These are phyloP conservation scores for Actinia tenebrosa DNA, from an alignment of 64 coral and sea anemone genomes.

Conservation along the genomic window DNA sequence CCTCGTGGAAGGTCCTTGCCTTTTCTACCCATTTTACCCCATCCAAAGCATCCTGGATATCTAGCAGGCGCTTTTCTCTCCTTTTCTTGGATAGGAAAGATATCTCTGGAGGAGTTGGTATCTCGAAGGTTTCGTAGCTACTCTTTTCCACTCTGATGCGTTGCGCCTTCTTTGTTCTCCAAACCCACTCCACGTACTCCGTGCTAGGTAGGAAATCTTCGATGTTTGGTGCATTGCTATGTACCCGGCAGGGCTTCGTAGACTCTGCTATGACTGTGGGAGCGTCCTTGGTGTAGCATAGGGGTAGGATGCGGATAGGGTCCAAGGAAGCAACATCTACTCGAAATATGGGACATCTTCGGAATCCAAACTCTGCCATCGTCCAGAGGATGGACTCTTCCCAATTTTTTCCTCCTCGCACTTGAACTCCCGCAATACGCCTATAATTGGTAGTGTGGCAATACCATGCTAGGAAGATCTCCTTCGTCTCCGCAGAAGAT, in stretches of 20 bases:
- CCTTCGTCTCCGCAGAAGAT: not conserved
- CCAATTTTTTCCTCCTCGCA: not conserved
- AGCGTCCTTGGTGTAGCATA: slow-evolving; percentile 3
- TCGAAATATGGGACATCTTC: not conserved
- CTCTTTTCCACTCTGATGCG: not conserved
- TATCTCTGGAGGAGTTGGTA: not conserved
- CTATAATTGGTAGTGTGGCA: not conserved
- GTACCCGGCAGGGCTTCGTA: not conserved
- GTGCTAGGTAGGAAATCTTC: not conserved
- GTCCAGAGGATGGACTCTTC: not conserved
- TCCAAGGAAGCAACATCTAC: not conserved
- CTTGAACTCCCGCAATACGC: not conserved
- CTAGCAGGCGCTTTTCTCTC: not conserved
- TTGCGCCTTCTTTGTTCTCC: not conserved
- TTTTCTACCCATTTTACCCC: not conserved
- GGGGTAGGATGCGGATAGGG: not conserved
- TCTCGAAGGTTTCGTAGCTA: not conserved
- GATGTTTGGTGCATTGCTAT: not conserved
- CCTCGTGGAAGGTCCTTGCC: not conserved
- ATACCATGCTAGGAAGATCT: not conserved
- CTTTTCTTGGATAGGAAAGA: not conserved
- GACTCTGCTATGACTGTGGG: not conserved
- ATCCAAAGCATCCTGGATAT: not conserved
- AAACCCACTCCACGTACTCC: not conserved
- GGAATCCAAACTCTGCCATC: not conserved